Conservation (phyloP, 1,140 invertebrate genomes). For the Ylistrum balloti region DNA sequence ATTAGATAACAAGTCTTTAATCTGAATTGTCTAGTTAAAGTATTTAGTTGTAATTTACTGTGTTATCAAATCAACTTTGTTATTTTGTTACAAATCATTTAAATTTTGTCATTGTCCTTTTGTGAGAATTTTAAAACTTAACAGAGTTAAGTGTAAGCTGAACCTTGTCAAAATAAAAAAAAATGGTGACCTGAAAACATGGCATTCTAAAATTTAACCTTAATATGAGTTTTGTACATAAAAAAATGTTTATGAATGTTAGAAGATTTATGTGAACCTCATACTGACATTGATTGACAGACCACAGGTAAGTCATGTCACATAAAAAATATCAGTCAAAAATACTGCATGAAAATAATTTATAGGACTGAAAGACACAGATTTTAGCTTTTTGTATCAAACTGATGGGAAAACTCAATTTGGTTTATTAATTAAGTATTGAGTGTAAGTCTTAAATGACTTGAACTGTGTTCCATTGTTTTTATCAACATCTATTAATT, state of each 20-base stretch:
- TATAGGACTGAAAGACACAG: too few relatives aligned
- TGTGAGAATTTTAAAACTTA: not conserved
- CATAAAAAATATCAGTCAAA: too few relatives aligned
- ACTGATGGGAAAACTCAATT: too few relatives aligned
- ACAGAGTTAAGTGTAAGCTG: not conserved
- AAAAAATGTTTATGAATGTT: not conserved
- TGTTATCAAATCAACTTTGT: slow-evolving; percentile 14
- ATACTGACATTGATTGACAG: not conserved
- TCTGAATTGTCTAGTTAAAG: slow-evolving; percentile 5
- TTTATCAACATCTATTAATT: too few relatives aligned
- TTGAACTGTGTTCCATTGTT: too few relatives aligned
- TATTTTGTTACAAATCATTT: slow-evolving; percentile 11
- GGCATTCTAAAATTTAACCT: not conserved
- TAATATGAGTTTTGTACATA: not conserved
- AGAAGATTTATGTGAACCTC: not conserved
- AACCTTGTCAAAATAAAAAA: slow-evolving; percentile 4
- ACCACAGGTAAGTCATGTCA: not conserved
- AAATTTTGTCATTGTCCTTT: slow-evolving; percentile 21
- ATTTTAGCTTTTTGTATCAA: too few relatives aligned
- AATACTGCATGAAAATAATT: too few relatives aligned
- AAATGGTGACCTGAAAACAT: not conserved
- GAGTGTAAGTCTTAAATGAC: too few relatives aligned
- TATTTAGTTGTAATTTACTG: slow-evolving; percentile 9
- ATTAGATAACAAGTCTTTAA: not conserved
- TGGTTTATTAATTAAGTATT: too few relatives aligned